Percentiles rank a stretch among this genome's conserved stretches.
Conservation (phyloP, 2,888 invertebrate genomes). For the Lasioglossum oenotherae region DNA sequence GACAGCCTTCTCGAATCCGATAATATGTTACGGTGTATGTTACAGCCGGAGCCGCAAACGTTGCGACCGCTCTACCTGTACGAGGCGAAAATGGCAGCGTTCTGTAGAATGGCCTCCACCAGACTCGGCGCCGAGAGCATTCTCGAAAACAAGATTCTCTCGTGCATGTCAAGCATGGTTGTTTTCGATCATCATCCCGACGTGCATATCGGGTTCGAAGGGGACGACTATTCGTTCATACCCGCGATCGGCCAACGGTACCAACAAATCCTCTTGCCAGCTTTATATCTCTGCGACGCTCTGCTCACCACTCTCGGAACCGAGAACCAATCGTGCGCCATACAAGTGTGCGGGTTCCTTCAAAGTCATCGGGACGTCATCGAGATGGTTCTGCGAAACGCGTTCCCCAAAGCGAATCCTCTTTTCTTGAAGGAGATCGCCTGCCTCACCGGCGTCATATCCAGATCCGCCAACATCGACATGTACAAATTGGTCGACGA, state of each 20-base stretch:
- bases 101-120: constrained; percentile 89
- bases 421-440: constrained; percentile 91
- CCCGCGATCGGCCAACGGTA: constrained; percentile 90
- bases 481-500: constrained; percentile 82
- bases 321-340: constrained; percentile 92
- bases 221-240: constrained; percentile 84
- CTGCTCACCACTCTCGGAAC: constrained; percentile 93
- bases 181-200: constrained; percentile 92
- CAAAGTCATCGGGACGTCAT: constrained; percentile 93
- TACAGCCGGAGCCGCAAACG: constrained; percentile 88
- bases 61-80: constrained; percentile 93
- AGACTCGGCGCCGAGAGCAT: constrained; percentile 89
- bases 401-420: constrained; percentile 88
- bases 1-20: constrained; percentile 92
- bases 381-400: constrained; percentile 90
- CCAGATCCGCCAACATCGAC: constrained; percentile 87
- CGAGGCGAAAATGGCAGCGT: constrained; percentile 93
- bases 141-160: constrained; percentile 87
- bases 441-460: constrained; percentile 90
- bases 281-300: constrained; percentile 92
- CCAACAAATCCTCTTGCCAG: constrained; percentile 93
- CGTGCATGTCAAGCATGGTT: constrained; percentile 88
- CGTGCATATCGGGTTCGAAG: constrained; percentile 81
- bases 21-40: constrained; percentile 87
- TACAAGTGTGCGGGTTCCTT: constrained; percentile 92